Percentiles rank a stretch among this genome's conserved stretches.
phyloP scores from a whole-genome alignment of 1,140 invertebrate genomes.

The Prorops nasuta region DNA sequence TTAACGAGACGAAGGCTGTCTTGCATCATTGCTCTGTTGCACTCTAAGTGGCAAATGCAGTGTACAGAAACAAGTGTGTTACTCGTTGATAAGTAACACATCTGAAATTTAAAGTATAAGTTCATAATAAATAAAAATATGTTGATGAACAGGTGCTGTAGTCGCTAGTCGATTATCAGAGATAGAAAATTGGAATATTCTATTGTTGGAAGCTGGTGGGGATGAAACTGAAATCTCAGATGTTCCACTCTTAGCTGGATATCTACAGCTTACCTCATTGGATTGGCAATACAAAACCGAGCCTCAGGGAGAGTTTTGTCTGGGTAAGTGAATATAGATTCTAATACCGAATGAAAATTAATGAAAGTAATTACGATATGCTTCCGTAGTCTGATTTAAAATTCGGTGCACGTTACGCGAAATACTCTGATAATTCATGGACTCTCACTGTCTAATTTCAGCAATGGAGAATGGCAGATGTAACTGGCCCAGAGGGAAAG shows the following conservation, averaged over 20 bases:
- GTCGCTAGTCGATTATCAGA: slow-evolving; percentile 82
- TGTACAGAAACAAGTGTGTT: too few species aligned
- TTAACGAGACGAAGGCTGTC: too few species aligned
- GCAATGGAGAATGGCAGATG: slow-evolving; percentile 79
- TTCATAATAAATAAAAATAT: too few species aligned
- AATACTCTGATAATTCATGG: too few species aligned
- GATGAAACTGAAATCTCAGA: slow-evolving; percentile 89
- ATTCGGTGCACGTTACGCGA: too few species aligned
- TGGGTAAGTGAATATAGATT: slow-evolving; percentile 59
- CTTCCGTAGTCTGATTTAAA: too few species aligned
- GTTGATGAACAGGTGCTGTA: slow-evolving; percentile 82
- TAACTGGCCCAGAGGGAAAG: slow-evolving; percentile 84
- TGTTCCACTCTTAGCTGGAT: slow-evolving; percentile 82
- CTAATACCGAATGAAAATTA: background rate
- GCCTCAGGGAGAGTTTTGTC: slow-evolving; percentile 77
- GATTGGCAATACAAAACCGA: slow-evolving; percentile 94
- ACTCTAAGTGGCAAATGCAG: too few species aligned
- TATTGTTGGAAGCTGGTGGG: slow-evolving; percentile 87
- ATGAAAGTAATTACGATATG: too few species aligned
- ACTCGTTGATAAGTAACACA: too few species aligned
- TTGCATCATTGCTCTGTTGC: too few species aligned
- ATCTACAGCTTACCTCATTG: slow-evolving; percentile 80
- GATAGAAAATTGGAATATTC: slow-evolving; percentile 77
- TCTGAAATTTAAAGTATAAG: too few species aligned
- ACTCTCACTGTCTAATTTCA: too few species aligned